Evolutionary conservation across 2,888 invertebrate genomes (phyloP), one percentile per base, ranked within the genome.

Genomic region (Brenthis hecate): DNA sequence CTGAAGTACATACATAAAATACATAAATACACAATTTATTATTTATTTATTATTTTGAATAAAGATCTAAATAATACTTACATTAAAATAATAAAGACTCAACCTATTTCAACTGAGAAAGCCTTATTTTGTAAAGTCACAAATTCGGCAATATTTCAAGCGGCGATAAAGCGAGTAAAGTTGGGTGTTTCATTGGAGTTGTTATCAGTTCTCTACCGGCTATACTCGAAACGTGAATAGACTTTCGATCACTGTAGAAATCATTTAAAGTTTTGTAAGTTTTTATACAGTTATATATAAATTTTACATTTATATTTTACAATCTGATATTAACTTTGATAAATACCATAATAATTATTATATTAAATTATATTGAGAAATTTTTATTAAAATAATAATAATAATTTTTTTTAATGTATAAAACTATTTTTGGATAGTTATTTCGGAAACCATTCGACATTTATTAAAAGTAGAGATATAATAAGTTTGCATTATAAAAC

Each of bases 111-210:
- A 36, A 58, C 54, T 50, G 8, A 73, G 75, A 73, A 74, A 68
- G 69, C 76, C 77, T 78, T 83, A 82, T 85, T 86, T 84, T 81
- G 78, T 75, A 81, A 84, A 78, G 81, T 84, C 85, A 86, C 86
- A 88, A 85, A 86, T 83, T 79, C 78, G 74, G 81, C 82, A 83
- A 87, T 88, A 88, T 88, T 89, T 87, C 87, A 85, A 84, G 79
- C 75, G 81, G 82, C 83, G 82, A 84, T 88, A 86, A 86, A 66
- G 77, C 82, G 87, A 87, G 81, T 78, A 79, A 83, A 87, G 83
- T 87, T 83, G 77, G 79, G 79, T 86, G 85, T 86, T 88, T 85
- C 87, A 87, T 82, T 86, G 82, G 85, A 89, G 86, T 89, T 88
- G 85, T 83, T 89, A 89, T 89, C 89, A 87, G 88, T 88, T 86